Evolutionary conservation across 2,797 vertebrate species (phyloP).

Genomic region (Erethizon dorsatum): DNA sequence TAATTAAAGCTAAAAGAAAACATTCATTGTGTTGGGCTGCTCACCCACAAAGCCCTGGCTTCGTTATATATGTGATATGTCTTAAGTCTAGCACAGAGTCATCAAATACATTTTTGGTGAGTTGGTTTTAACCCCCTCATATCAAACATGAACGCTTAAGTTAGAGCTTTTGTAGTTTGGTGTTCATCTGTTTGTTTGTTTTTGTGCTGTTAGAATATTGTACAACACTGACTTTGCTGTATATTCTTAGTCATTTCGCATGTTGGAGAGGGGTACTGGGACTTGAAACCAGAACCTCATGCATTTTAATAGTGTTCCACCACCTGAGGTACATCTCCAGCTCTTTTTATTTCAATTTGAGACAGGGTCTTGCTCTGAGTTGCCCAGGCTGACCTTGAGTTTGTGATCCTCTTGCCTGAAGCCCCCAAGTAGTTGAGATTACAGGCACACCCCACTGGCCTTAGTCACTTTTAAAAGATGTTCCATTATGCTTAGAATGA

Average conservation of each 20-base stretch:
- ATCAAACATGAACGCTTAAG: conserved; percentile 34
- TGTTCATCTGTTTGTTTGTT: background rate
- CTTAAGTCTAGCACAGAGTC: conserved; percentile 6
- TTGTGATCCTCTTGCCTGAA: background rate
- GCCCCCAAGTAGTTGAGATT: background rate
- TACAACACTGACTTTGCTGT: background rate
- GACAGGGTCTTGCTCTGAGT: background rate
- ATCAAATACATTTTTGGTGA: conserved; percentile 13
- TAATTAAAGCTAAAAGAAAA: conserved; percentile 35
- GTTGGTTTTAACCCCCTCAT: background rate
- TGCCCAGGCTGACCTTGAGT: background rate
- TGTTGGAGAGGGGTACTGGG: background rate
- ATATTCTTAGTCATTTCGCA: background rate
- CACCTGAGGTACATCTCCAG: background rate
- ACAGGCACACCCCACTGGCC: background rate
- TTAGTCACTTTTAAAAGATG: background rate
- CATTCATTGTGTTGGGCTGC: background rate
- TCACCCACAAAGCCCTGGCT: background rate
- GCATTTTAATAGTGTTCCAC: background rate
- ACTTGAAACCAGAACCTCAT: background rate
- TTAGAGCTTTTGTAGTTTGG: conserved; percentile 38
- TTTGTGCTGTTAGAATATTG: conserved; percentile 35
- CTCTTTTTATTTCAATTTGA: background rate
- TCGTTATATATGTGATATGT: background rate
- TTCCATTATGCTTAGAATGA: conserved; percentile 31